Evolutionary conservation across 2,888 invertebrate species (phyloP).

Genomic region (Lasioglossum pauxillum): DNA sequence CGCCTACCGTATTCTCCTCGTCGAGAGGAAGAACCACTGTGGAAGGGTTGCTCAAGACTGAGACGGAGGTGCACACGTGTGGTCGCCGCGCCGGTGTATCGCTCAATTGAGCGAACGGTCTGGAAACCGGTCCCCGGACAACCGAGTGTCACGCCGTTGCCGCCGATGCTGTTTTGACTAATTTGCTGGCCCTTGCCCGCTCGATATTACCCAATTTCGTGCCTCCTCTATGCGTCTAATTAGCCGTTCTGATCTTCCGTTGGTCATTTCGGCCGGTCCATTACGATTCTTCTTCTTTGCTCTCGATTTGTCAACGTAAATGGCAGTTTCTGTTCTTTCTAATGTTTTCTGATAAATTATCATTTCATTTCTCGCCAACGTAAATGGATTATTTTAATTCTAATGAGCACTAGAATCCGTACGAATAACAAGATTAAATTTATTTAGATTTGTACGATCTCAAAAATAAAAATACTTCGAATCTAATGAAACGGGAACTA

Average conservation of each 20-base stretch:
- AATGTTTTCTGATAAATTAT: not conserved
- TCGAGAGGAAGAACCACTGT: conserved; percentile 44
- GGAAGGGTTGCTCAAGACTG: conserved; percentile 59
- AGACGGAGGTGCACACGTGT: conserved; percentile 75
- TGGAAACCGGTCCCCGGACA: conserved; percentile 72
- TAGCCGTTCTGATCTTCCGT: not conserved
- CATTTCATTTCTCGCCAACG: no score
- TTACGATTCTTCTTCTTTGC: not conserved
- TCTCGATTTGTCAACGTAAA: no score
- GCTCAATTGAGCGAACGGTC: conserved; percentile 79
- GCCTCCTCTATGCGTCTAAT: not conserved
- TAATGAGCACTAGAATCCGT: no score
- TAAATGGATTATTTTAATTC: no score
- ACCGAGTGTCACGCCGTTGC: conserved; percentile 70
- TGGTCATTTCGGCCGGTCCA: no score
- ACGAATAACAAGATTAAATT: not conserved
- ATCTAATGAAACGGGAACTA: not conserved
- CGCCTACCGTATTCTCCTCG: conserved; percentile 68
- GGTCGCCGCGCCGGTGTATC: conserved; percentile 79
- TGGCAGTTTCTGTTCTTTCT: not conserved
- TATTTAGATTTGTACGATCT: not conserved
- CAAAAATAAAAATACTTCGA: not conserved
- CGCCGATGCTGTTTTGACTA: conserved; percentile 71
- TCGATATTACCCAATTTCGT: conserved; percentile 37
- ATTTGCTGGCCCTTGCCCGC: conserved; percentile 57